Evolutionary conservation across 2,797 vertebrate genomes (phyloP).

Genomic region (Labeo calbasu): DNA sequence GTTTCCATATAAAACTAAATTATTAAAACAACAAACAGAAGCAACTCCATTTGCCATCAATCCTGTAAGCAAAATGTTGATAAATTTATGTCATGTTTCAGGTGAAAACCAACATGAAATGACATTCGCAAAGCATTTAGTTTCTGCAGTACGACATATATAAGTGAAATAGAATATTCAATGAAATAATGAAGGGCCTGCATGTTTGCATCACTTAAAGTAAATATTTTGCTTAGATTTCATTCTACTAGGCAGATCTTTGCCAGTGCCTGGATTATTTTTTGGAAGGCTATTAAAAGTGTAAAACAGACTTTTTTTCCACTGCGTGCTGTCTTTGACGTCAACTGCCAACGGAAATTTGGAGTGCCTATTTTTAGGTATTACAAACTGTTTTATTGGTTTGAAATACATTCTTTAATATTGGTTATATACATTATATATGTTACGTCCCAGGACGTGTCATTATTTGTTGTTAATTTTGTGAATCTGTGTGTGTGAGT

Average conservation of each 20-base stretch:
- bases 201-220: not conserved
- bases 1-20: not conserved
- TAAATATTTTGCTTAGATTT: not conserved
- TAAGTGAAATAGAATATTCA: not conserved
- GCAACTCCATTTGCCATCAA: not conserved
- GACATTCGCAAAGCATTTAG: not conserved
- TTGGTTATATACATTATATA: not conserved
- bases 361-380: not conserved
- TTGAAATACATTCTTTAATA: not conserved
- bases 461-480: not conserved
- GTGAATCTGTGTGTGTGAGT: not conserved
- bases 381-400: not conserved
- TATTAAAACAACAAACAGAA: constrained; percentile 1
- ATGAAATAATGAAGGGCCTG: not conserved
- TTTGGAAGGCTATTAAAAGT: not conserved
- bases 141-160: not conserved
- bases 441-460: not conserved
- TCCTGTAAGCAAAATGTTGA: not conserved
- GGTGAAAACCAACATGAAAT: not conserved
- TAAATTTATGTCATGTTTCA: not conserved
- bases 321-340: not conserved
- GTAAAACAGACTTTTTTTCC: not conserved
- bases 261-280: not conserved
- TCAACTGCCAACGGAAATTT: not conserved
- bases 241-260: not conserved